Conservation (phyloP, 1,140 invertebrate species). For the Rhopalosiphum padi region DNA sequence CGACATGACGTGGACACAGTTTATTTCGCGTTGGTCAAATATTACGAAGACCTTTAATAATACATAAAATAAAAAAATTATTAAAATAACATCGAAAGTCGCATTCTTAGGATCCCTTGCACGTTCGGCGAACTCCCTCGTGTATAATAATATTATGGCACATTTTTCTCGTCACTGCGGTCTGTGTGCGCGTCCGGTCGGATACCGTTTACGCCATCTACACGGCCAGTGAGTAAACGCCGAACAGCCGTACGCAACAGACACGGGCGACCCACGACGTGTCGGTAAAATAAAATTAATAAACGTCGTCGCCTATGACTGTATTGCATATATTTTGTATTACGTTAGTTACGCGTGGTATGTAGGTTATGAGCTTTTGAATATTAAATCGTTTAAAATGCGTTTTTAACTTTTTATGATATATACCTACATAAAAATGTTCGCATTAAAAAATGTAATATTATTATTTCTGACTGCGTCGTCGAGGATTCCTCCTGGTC, state of each 20-base stretch:
- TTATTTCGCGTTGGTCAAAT: not conserved
- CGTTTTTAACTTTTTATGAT: too few species aligned
- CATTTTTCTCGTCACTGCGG: not conserved
- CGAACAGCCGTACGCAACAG: not conserved
- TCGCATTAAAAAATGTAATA: too few species aligned
- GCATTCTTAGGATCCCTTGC: not conserved
- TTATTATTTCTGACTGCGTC: too few species aligned
- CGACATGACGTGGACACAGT: not conserved
- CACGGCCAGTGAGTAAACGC: not conserved
- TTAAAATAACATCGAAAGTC: not conserved
- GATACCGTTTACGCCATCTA: conserved; percentile 47
- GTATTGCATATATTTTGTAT: too few species aligned
- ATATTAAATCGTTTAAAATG: not conserved
- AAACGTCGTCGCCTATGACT: too few species aligned
- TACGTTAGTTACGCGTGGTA: too few species aligned
- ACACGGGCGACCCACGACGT: not conserved
- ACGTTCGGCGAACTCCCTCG: not conserved
- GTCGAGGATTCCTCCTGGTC: too few species aligned
- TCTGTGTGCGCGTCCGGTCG: not conserved
- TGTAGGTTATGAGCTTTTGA: not conserved
- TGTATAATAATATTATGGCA: not conserved
- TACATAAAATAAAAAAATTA: not conserved
- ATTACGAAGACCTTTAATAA: not conserved
- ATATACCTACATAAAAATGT: too few species aligned
- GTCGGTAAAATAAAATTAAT: not conserved